These are phyloP conservation scores for Mylabris sibirica DNA, from an alignment of 2,888 invertebrate genomes.

Conservation along the genomic window DNA sequence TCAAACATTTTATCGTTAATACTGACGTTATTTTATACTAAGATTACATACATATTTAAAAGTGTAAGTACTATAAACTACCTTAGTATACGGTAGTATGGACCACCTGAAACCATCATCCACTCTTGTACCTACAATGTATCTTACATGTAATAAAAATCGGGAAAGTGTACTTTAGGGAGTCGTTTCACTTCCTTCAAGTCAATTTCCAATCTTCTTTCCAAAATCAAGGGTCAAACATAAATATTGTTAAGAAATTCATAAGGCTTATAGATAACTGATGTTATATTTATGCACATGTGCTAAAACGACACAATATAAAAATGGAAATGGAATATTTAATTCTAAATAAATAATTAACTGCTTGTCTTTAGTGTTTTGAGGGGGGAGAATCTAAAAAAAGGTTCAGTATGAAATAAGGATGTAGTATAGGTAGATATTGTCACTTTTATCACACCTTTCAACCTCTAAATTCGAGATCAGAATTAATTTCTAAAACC, in stretches of 20 bases:
- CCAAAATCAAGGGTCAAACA: constrained; percentile 39
- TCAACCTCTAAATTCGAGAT: no score
- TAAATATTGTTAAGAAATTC: constrained; percentile 38
- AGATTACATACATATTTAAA: constrained; percentile 36
- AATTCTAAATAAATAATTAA: no score
- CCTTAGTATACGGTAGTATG: neutral
- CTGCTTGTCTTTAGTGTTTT: no score
- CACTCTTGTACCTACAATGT: constrained; percentile 42
- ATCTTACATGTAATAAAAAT: constrained; percentile 50
- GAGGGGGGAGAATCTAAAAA: no score
- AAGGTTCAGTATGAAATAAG: no score
- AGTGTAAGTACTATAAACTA: neutral
- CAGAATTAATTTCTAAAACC: no score
- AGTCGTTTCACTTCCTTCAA: constrained; percentile 44
- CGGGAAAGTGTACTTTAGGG: constrained; percentile 45
- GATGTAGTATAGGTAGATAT: no score
- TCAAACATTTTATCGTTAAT: constrained; percentile 27
- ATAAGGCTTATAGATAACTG: constrained; percentile 21
- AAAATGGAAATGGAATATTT: neutral
- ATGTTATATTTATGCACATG: neutral
- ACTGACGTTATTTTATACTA: constrained; percentile 14
- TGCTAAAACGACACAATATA: no score
- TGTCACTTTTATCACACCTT: no score
- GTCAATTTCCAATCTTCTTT: constrained; percentile 44
- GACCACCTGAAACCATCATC: constrained; percentile 27